These are phyloP conservation scores for Lithobates sylvaticus DNA, from an alignment of 2,797 vertebrate species.

Conservation along the genomic window DNA sequence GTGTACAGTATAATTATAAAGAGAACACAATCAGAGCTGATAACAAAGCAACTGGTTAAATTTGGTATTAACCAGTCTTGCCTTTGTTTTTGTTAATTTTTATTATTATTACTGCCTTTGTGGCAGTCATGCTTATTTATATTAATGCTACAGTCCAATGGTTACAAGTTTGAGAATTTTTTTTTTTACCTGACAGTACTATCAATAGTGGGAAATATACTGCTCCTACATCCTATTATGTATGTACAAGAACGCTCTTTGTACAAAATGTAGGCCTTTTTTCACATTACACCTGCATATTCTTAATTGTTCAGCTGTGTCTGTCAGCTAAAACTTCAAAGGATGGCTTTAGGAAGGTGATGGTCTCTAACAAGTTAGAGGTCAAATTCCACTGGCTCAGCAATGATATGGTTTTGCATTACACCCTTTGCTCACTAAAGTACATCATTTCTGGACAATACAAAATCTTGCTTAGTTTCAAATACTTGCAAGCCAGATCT, in stretches of 20 bases:
- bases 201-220: not conserved
- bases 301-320: not conserved
- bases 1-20: too few species aligned
- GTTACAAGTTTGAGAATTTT: not conserved
- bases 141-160: not conserved
- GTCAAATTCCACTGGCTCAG: constrained; percentile 9
- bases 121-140: too few species aligned
- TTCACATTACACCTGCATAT: not conserved
- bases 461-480: constrained; percentile 6
- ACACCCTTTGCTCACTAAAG: not conserved
- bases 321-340: not conserved
- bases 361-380: not conserved
- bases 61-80: too few species aligned
- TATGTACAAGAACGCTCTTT: not conserved
- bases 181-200: too few species aligned
- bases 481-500: constrained; percentile 13
- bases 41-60: too few species aligned
- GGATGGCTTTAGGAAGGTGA: not conserved
- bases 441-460: constrained; percentile 9
- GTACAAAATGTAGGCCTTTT: too few species aligned
- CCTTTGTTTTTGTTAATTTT: too few species aligned
- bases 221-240: not conserved
- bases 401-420: not conserved
- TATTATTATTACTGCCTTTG: too few species aligned
- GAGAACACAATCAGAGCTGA: too few species aligned